Evolutionary conservation across 2,888 invertebrate genomes (phyloP), one percentile per base, ranked within the genome.

Genomic region (Eupithecia subfuscata): DNA sequence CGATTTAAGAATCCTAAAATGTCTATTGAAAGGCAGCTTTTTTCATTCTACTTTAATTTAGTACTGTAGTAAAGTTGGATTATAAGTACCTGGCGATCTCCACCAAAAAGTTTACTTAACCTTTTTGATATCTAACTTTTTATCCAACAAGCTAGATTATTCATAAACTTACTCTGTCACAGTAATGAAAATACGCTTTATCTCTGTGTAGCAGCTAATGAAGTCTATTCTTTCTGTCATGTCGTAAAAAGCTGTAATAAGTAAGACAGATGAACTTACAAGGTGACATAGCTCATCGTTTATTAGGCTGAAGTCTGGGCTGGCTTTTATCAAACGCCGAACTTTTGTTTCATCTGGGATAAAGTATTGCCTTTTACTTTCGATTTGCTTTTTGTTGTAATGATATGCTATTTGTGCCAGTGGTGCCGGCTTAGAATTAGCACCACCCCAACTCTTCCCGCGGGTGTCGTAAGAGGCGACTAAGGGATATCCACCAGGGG

Each of bases 191-290:
- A 63, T 73, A 43, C 63, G 43, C n/a, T 48, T 63, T 48, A 69
- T 73, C 63, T 70, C 70, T 60, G 60, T n/a, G 67, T 76, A 67
- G 40, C 75, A 71, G 52, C 25, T 74, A 63, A 76, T 74, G 60
- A 69, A 74, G 68, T 60, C 37, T 37, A 70, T 56, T 75, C 67
- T 60, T 52, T 56, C 67, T 67, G 67, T 37, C 16, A 40, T 68
- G 68, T 67, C 56, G 71, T 77, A 76, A 77, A 77, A 77, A 71
- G 22, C 68, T 68, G 69, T 70, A 71, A 77, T 74, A 74, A 76
- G 74, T 71, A 63, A 69, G 71, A 74, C 71, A 69, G 52, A 74
- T 77, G 56, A 72, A 77, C 76, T 72, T 48, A 12, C 65, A 72
- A 71, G 69, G 65, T 76, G 71, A 77, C 69, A 65, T 60, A 56